These are phyloP conservation scores for Drosophila austrosaltans DNA, from an alignment of 2,888 invertebrate species.

Conservation along the genomic window DNA sequence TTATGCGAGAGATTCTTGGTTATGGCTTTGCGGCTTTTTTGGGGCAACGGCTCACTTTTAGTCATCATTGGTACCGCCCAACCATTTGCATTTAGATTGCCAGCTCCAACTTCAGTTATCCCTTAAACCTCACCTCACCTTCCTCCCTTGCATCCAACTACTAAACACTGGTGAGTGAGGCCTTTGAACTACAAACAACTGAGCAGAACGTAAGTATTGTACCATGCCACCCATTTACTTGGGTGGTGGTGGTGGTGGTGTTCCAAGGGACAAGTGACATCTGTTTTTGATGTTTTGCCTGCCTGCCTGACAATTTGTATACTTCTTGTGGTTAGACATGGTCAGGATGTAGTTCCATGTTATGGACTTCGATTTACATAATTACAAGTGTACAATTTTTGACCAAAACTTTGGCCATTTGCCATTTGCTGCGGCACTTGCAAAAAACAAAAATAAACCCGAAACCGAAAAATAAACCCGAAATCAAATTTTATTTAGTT, in stretches of 20 bases:
- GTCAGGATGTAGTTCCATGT: slow-evolving; percentile 55
- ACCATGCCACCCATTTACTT: neutral
- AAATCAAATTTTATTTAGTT: too few species aligned
- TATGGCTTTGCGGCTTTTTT: slow-evolving; percentile 70
- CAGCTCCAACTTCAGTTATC: neutral
- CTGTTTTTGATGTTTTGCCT: slow-evolving; percentile 59
- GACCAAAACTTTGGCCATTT: slow-evolving; percentile 3
- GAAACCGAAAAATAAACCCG: neutral
- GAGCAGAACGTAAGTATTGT: neutral
- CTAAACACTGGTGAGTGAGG: slow-evolving; percentile 37
- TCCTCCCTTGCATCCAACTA: neutral
- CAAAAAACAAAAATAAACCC: neutral
- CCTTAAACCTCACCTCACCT: neutral
- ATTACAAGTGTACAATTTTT: slow-evolving; percentile 59
- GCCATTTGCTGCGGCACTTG: neutral
- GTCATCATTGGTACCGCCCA: slow-evolving; percentile 43
- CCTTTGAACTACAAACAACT: slow-evolving; percentile 32
- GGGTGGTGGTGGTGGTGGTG: slow-evolving; percentile 14
- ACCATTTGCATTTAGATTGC: slow-evolving; percentile 77
- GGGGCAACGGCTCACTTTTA: slow-evolving; percentile 53
- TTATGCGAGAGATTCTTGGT: slow-evolving; percentile 72
- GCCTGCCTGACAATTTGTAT: slow-evolving; percentile 61
- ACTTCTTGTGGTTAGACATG: slow-evolving; percentile 44
- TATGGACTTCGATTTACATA: slow-evolving; percentile 64
- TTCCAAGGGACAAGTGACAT: slow-evolving; percentile 58